Evolutionary conservation across 2,888 invertebrate genomes (phyloP), one percentile per base, ranked within the genome.

Genomic region (Euproctis similis): DNA sequence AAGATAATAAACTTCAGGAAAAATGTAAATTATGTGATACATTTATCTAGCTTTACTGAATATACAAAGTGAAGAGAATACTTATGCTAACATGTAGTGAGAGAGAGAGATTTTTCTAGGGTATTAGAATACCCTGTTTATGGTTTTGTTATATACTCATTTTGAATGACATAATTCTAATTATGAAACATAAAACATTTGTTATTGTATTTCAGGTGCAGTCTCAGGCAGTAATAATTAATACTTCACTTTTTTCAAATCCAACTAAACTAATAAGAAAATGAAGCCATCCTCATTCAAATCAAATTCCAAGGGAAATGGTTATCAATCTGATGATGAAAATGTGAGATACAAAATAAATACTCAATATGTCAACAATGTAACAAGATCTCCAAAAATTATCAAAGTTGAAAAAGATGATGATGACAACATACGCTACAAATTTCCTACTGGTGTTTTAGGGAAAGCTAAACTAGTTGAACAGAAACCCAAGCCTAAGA

Each of bases 271-370:
- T 21, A 27, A 34, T 19, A 27, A 31, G 20, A 61, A 39, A 36
- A 76, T 75, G 70, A 74, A 74, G 51, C 56, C 64, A 30, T 26
- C 38, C 24, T 35, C 55, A 26, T 53, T 59, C 11, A 70, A 61
- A 27, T 26, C 18, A 36, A 36, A 53, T 34, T 39, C 41, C 6
- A 71, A 57, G 23, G 76, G 58, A 42, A 75, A 70, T 63, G 69
- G 65, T 24, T 70, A 69, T 42, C 69, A 69, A 33, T 72, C 72
- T n/a, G 82, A 84, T 51, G 84, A 84, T 50, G 81, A 82, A 3
- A 73, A 65, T 46, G 48, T 80, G 6, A 59, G 72, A 28, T 84
- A 84, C 38, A 84, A 80, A 46, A 39, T 84, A 18, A 84, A 84
- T 39, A 59, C 55, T 19, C 49, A 71, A 18, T 70, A 62, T 39